Evolutionary conservation across 2,113 vertebrate species (phyloP).

Genomic region (Apus apus): DNA sequence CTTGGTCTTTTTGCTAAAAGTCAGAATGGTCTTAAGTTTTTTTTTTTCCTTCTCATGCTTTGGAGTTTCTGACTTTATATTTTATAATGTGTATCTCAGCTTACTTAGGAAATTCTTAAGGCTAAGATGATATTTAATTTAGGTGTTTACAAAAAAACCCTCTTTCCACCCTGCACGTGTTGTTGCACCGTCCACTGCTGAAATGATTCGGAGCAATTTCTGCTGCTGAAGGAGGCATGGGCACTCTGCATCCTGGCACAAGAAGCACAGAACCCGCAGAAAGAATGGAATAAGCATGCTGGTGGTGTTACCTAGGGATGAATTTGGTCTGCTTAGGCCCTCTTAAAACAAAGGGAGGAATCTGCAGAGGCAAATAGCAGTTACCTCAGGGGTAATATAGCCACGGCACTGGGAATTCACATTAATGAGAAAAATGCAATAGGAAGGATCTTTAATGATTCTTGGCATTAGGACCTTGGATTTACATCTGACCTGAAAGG

Average conservation of each 20-base stretch:
- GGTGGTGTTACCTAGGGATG: background rate
- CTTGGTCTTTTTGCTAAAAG: background rate
- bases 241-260: fast-evolving
- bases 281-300: background rate
- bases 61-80: background rate
- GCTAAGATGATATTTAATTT: background rate
- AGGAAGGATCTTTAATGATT: background rate
- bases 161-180: background rate
- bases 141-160: background rate
- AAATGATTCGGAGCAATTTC: background rate
- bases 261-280: background rate
- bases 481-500: background rate
- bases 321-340: background rate
- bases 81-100: background rate
- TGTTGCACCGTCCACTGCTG: background rate
- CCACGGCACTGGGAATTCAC: background rate
- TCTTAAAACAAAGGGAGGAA: background rate
- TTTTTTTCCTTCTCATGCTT: background rate
- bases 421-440: background rate
- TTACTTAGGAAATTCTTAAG: background rate
- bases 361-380: background rate
- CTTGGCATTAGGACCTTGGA: background rate
- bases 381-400: background rate
- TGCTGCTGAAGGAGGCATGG: background rate
- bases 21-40: background rate